Percentiles rank a stretch among this genome's conserved stretches.
Conservation (phyloP, 2,888 invertebrate species). For the Ennomos quercinarius region DNA sequence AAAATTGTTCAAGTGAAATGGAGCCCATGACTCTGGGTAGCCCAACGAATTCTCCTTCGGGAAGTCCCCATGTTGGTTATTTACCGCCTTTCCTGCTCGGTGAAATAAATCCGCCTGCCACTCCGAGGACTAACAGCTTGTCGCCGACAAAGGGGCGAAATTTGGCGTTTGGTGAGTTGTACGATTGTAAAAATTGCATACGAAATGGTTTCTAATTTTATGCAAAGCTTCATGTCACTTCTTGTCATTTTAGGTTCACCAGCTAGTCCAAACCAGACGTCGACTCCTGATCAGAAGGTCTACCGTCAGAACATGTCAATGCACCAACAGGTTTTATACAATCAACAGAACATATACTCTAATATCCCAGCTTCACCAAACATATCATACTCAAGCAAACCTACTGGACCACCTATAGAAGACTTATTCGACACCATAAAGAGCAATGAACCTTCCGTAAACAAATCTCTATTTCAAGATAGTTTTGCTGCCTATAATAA, state of each 20-base stretch:
- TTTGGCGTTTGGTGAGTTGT: conserved; percentile 84
- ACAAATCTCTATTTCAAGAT: conserved; percentile 75
- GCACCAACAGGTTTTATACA: conserved; percentile 81
- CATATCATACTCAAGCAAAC: conserved; percentile 80
- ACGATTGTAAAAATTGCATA: no score
- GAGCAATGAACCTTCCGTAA: conserved; percentile 74
- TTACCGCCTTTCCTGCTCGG: conserved; percentile 92
- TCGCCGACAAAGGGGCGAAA: conserved; percentile 86
- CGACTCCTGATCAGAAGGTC: conserved; percentile 76
- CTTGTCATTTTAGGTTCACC: conserved; percentile 65
- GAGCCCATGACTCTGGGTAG: conserved; percentile 94
- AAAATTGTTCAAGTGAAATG: conserved; percentile 78
- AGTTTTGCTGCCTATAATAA: conserved; percentile 68
- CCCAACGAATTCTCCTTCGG: conserved; percentile 89
- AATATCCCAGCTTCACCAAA: conserved; percentile 57
- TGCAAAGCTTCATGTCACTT: background rate
- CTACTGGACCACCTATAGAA: conserved; percentile 89
- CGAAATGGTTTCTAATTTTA: no score
- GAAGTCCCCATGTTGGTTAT: conserved; percentile 88
- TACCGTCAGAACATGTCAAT: conserved; percentile 79
- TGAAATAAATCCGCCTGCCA: conserved; percentile 86
- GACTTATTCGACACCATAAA: conserved; percentile 88
- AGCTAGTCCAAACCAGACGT: conserved; percentile 75
- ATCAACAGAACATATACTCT: conserved; percentile 66
- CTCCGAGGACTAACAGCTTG: conserved; percentile 85